Evolutionary conservation across 2,113 vertebrate species (phyloP), one percentile per base, ranked within the genome.

Genomic region (Thomomys bottae): DNA sequence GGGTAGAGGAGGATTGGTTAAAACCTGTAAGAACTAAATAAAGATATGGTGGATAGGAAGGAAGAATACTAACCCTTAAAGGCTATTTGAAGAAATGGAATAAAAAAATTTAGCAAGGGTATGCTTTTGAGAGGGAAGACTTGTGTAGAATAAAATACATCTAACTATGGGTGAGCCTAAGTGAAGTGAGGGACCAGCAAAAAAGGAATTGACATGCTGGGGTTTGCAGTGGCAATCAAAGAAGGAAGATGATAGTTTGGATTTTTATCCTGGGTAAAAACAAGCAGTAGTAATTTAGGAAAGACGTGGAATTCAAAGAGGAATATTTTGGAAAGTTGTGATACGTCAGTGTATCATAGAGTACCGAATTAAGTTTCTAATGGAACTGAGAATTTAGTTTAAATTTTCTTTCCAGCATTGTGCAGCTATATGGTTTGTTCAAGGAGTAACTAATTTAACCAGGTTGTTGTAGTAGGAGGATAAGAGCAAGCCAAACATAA

Each of bases 401-500:
- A 21, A 14, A 70, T 76, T 68, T 88, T 63, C 72, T 84, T 83
- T 28, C 32, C 9, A 68, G 2, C 10, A 7, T 83, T 82, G 20
- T 59, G 87, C 70, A 76, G 26, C 59, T 68, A 88, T 70, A 82
- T 85, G 61, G 20, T 85, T 9, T 81, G 34, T 92, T 89, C 80
- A 73, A 72, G 24, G 4, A 68, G 24, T 91, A 72, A 34, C 45
- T 77, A 6, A 88, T 88, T 88, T 68, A 90, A 59, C 66, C 14
- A 84, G 72, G 42, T 83, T 71, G 73, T 1, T 64, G 1, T 61
- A 82, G 87, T 42, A 64, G 81, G 59, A 96, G 77, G 36, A 34
- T 73, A 89, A 90, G 89, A 86, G 40, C 67, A 71, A 87, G 42
- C 87, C 76, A 93, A 23, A 77, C 32, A 4, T 59, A 63, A 34